Base-by-base conservation (phyloP, 53 echinoderm and acorn worm genomes). In the Mesocentrotus franciscanus region DNA sequence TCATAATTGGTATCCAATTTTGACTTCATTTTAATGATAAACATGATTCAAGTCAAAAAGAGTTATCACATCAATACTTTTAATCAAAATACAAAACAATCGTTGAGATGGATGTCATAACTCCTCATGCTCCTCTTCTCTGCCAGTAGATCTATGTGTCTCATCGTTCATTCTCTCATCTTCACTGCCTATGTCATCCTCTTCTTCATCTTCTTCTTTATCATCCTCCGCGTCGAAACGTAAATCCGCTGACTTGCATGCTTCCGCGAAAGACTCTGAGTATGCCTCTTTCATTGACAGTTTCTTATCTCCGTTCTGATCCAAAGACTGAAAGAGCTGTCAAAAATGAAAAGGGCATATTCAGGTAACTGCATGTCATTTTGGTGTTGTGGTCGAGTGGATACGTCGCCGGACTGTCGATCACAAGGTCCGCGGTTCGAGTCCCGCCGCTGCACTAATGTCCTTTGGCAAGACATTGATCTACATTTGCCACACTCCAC, bases 271-370 rank as follows among this genome's bases (percentile, higher is more conserved):
- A 18, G 42, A 22, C 42, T 95, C 90, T 56, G 94, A 90, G 56
- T 95, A 95, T 10, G 96, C 92, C 72, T 98, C 98, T 36, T 92
- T 72, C 34, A 96, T 17, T n/a, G 96, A 94, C 0, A 98, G 84
- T 34, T 57, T 64, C 29, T 78, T 79, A 93, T 98, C 96, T 36
- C 92, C 72, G 64, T 98, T 92, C 10, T 57, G 56, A 94, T 98
- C 98, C 49, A 98, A 36, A 26, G 95, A 91, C 34, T 83, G 20
- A 95, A 98, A 98, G 59, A 98, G 30, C 98, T 98, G 96, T 24
- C 68, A 93, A 30, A 75, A 61, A 55, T 58, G 70, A 15, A 92
- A 36, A 29, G 30, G 68, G 20, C 6, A 68, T 22, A 68, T 68
- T 68, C 68, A 68, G 22, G 68, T 26, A 1, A 68, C 24, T 68